phyloP scores from a whole-genome alignment of 2,888 invertebrate genomes.

The Molanna angustata region DNA sequence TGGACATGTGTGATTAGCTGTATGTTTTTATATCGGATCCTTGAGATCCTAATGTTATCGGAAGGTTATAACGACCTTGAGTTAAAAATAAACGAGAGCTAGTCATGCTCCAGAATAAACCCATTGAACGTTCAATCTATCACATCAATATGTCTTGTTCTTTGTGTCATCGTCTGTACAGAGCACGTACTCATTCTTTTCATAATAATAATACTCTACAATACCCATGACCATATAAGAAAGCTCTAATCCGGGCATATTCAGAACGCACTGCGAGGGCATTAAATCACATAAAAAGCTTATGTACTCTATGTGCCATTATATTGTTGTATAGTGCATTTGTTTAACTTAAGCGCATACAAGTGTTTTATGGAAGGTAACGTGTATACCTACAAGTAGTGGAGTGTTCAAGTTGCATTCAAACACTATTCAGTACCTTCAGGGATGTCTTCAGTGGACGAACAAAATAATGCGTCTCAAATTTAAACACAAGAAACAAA shows the following conservation, averaged over 20 bases:
- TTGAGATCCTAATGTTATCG: too few relatives aligned
- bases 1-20: too few relatives aligned
- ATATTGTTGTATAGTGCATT: conserved; percentile 10
- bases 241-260: conserved; percentile 15
- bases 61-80: too few relatives aligned
- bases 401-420: not conserved
- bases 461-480: too few relatives aligned
- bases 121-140: not conserved
- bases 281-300: too few relatives aligned
- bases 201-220: not conserved
- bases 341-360: conserved; percentile 13
- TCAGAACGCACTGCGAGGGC: conserved; percentile 2
- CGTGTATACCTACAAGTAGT: not conserved
- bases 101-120: too few relatives aligned
- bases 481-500: too few relatives aligned
- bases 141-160: not conserved
- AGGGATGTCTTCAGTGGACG: too few relatives aligned
- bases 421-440: not conserved
- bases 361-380: conserved; percentile 9
- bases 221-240: not conserved
- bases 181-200: conserved; percentile 6
- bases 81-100: too few relatives aligned
- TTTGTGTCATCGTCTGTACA: not conserved
- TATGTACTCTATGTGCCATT: too few relatives aligned
- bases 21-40: too few relatives aligned